Evolutionary conservation across 2,797 vertebrate species (phyloP).

Genomic region (Diplodus sargus): DNA sequence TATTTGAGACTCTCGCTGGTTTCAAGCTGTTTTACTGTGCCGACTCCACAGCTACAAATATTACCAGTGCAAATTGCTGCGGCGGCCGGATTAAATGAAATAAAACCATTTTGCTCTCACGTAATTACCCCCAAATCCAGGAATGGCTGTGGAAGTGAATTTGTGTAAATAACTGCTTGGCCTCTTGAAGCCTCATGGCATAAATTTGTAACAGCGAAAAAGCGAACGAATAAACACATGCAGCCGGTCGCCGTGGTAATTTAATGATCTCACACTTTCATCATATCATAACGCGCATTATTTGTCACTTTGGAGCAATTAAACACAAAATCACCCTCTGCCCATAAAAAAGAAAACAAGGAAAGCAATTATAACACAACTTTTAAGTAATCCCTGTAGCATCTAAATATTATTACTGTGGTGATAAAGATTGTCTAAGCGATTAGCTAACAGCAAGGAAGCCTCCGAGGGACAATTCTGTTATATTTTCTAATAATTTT

Average conservation of each 20-base stretch:
- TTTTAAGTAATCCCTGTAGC: slow-evolving; percentile 88
- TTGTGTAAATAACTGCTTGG: slow-evolving; percentile 86
- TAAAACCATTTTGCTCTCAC: slow-evolving; percentile 85
- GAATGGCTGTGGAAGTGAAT: slow-evolving; percentile 82
- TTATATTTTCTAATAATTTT: slow-evolving; percentile 83
- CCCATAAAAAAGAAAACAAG: slow-evolving; percentile 82
- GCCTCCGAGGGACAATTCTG: slow-evolving; percentile 83
- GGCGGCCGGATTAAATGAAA: slow-evolving; percentile 84
- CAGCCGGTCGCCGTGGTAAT: slow-evolving; percentile 79
- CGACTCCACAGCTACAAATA: slow-evolving; percentile 77
- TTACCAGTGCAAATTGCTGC: slow-evolving; percentile 83
- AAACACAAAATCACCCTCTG: slow-evolving; percentile 84
- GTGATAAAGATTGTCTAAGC: slow-evolving; percentile 82
- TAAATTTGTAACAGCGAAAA: slow-evolving; percentile 78
- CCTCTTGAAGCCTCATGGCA: slow-evolving; percentile 82
- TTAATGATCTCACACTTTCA: slow-evolving; percentile 88
- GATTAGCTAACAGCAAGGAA: slow-evolving; percentile 80
- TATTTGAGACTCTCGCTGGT: slow-evolving; percentile 61
- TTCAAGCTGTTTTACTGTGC: slow-evolving; percentile 77
- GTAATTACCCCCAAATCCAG: slow-evolving; percentile 84
- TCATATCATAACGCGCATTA: slow-evolving; percentile 86
- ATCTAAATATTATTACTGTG: slow-evolving; percentile 83
- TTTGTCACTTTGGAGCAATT: slow-evolving; percentile 88
- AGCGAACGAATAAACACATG: slow-evolving; percentile 73
- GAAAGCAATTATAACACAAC: slow-evolving; percentile 85